These are phyloP conservation scores for Pseudoatta argentina DNA, from an alignment of 1,140 invertebrate genomes.

Conservation along the genomic window DNA sequence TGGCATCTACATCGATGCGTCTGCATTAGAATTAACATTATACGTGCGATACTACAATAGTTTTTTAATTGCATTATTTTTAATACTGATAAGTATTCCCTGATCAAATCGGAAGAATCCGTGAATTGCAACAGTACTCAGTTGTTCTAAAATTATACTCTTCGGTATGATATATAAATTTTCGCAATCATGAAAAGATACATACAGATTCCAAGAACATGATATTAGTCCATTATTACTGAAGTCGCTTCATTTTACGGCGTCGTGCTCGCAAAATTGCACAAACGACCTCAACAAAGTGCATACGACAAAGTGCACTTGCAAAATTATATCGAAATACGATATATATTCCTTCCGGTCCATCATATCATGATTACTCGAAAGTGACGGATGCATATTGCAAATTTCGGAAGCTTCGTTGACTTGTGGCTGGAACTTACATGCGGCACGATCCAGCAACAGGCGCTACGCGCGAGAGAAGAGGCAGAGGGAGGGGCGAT, in stretches of 20 bases:
- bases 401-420: constrained; percentile 30
- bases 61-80: background rate
- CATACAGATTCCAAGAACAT: background rate
- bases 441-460: constrained; percentile 68
- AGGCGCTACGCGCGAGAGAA: constrained; percentile 69
- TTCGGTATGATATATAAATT: background rate
- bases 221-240: background rate
- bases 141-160: background rate
- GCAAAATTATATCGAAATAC: background rate
- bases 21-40: constrained; percentile 15
- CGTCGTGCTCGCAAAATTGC: background rate
- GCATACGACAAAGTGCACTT: background rate
- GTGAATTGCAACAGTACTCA: background rate
- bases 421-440: constrained; percentile 27
- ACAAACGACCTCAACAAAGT: background rate
- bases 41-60: background rate
- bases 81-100: too few relatives aligned
- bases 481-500: constrained; percentile 82
- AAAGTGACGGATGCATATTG: background rate
- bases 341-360: background rate
- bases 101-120: background rate
- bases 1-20: background rate
- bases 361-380: constrained; percentile 1
- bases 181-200: background rate
- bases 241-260: background rate